Conservation (phyloP, 2,888 invertebrate genomes). For the Teleiodes luculella region DNA sequence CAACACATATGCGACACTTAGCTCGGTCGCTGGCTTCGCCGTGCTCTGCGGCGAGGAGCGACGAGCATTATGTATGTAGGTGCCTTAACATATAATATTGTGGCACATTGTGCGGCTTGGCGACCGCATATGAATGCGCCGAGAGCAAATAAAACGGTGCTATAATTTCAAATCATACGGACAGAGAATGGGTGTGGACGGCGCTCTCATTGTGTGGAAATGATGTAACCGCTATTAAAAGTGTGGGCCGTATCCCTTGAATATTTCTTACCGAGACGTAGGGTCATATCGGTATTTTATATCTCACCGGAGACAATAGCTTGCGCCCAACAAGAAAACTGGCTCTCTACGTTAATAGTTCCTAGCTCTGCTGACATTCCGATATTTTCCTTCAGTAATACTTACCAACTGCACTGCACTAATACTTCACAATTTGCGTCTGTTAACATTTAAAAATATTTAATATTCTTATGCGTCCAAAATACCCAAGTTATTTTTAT, state of each 20-base stretch:
- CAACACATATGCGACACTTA: slow-evolving; percentile 67
- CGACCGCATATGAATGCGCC: slow-evolving; percentile 75
- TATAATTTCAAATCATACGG: slow-evolving; percentile 80
- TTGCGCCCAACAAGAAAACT: slow-evolving; percentile 71
- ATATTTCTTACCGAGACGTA: slow-evolving; percentile 78
- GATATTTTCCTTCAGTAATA: slow-evolving; percentile 44
- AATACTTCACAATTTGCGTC: too few relatives aligned
- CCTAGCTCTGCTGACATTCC: slow-evolving; percentile 49
- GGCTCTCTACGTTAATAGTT: slow-evolving; percentile 62
- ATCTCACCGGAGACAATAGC: slow-evolving; percentile 75
- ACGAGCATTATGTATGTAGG: slow-evolving; percentile 54
- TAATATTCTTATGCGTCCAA: slow-evolving; percentile 42
- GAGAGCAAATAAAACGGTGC: slow-evolving; percentile 79
- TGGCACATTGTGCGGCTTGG: slow-evolving; percentile 70
- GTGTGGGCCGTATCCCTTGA: slow-evolving; percentile 78
- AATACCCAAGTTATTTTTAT: slow-evolving; percentile 49
- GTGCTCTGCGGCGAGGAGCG: neutral
- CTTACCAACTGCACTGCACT: too few relatives aligned
- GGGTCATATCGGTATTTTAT: slow-evolving; percentile 78
- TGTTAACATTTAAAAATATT: slow-evolving; percentile 1
- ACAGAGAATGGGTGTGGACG: slow-evolving; percentile 80
- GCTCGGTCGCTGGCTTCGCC: slow-evolving; percentile 38
- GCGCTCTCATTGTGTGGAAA: slow-evolving; percentile 79
- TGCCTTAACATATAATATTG: slow-evolving; percentile 70
- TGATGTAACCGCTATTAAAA: slow-evolving; percentile 79